Conservation (phyloP, 2,113 vertebrate genomes). For the Sigmodon hispidus region DNA sequence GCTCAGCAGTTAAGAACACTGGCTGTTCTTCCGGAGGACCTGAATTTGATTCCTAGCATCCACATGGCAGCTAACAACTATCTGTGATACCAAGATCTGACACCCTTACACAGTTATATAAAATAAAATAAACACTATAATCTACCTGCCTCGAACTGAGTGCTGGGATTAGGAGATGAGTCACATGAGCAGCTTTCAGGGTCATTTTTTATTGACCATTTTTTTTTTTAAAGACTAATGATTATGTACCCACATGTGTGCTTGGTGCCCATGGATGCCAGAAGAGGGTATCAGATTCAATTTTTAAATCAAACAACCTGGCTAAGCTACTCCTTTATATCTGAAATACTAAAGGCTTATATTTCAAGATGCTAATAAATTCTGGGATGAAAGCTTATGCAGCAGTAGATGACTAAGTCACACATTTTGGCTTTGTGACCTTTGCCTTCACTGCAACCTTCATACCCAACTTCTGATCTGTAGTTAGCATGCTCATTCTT, state of each 20-base stretch:
- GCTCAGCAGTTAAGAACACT: too few species aligned
- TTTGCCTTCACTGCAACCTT: neutral
- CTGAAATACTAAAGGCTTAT: neutral
- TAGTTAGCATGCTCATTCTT: neutral
- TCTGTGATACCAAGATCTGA: too few species aligned
- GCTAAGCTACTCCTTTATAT: neutral
- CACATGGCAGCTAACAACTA: too few species aligned
- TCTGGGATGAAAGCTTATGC: neutral
- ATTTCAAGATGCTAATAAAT: neutral
- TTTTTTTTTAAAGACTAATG: neutral
- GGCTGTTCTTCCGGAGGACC: too few species aligned
- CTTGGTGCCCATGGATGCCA: neutral
- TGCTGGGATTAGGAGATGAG: neutral
- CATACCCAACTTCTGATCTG: neutral
- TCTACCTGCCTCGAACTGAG: neutral
- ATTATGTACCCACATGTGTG: neutral
- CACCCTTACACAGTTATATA: too few species aligned
- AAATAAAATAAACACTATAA: too few species aligned
- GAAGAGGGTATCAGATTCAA: neutral
- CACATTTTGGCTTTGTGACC: neutral
- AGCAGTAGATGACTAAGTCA: neutral
- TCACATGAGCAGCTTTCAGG: neutral
- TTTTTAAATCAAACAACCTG: neutral
- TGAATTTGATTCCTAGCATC: too few species aligned
- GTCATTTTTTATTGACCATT: neutral